Evolutionary conservation across 2,888 invertebrate genomes (phyloP).

Genomic region (Drosophila cracens): DNA sequence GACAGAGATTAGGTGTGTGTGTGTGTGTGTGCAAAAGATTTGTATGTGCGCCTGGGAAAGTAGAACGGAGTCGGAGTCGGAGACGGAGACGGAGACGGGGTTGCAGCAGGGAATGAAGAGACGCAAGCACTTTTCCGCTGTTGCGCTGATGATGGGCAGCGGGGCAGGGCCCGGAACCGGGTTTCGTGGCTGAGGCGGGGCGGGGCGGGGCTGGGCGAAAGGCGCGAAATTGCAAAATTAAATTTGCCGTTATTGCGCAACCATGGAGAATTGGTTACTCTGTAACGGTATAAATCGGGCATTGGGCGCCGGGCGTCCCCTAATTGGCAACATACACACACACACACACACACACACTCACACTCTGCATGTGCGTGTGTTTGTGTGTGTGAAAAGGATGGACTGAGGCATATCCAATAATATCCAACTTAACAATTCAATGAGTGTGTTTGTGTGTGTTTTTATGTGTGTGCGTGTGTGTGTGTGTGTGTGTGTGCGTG

Average conservation of each 20-base stretch:
- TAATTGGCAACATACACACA: conserved; percentile 54
- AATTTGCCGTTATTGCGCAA: conserved; percentile 80
- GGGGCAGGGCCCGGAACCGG: not conserved
- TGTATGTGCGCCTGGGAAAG: conserved; percentile 53
- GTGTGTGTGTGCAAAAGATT: conserved; percentile 37
- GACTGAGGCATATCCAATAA: conserved; percentile 31
- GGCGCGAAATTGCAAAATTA: conserved; percentile 78
- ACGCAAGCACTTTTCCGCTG: conserved; percentile 8
- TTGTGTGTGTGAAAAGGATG: conserved; percentile 2
- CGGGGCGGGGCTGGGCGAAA: conserved; percentile 28
- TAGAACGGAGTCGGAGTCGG: conserved; percentile 10
- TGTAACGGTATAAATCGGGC: conserved; percentile 68
- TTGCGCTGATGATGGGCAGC: conserved; percentile 11
- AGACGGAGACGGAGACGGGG: not conserved
- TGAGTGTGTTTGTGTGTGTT: not conserved
- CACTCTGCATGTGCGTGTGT: not conserved
- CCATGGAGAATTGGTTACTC: conserved; percentile 79
- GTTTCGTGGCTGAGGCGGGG: conserved; percentile 5
- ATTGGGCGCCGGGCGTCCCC: conserved; percentile 47
- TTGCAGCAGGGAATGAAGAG: conserved; percentile 9
- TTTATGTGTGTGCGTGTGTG: conserved; percentile 5
- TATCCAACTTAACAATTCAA: conserved; percentile 37
- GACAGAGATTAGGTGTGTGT: conserved; percentile 51
- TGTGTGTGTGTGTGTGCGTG: conserved; percentile 10
- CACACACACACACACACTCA: not conserved